These are phyloP conservation scores for Mus pahari DNA, from an alignment of 2,113 vertebrate species.

Conservation along the genomic window DNA sequence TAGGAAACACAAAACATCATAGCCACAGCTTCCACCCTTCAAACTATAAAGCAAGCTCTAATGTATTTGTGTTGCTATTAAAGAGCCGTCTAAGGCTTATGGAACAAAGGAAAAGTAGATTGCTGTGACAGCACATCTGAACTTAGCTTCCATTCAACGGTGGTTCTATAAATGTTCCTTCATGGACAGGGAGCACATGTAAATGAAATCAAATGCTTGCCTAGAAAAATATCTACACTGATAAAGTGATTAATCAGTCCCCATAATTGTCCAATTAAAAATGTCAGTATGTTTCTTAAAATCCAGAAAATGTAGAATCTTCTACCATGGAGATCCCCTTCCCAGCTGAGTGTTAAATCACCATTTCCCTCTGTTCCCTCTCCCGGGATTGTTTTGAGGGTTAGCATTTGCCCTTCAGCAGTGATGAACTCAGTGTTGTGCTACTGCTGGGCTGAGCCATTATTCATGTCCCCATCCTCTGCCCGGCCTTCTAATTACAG, in stretches of 20 bases:
- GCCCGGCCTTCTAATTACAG: constrained; percentile 65
- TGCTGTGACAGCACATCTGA: not conserved
- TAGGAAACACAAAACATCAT: constrained; percentile 26
- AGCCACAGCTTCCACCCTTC: not conserved
- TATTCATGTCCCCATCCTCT: constrained; percentile 66
- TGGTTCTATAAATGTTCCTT: not conserved
- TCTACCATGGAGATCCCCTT: not conserved
- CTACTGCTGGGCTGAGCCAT: not conserved
- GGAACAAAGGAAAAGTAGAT: not conserved
- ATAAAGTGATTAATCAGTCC: constrained; percentile 18
- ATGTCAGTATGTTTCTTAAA: constrained; percentile 5
- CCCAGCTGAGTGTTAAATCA: not conserved
- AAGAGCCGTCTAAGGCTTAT: not conserved
- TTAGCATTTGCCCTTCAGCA: constrained; percentile 60
- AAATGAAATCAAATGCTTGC: not conserved
- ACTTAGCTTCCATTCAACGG: not conserved
- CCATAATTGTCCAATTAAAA: not conserved
- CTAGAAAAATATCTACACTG: constrained; percentile 1
- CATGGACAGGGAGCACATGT: not conserved
- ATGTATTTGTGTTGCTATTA: not conserved
- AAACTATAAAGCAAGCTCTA: not conserved
- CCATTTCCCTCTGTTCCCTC: not conserved
- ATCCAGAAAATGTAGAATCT: not conserved
- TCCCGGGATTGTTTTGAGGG: constrained; percentile 2
- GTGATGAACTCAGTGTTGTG: constrained; percentile 68